Evolutionary conservation across 2,888 invertebrate genomes (phyloP), one percentile per base, ranked within the genome.

Genomic region (Dolomedes plantarius): DNA sequence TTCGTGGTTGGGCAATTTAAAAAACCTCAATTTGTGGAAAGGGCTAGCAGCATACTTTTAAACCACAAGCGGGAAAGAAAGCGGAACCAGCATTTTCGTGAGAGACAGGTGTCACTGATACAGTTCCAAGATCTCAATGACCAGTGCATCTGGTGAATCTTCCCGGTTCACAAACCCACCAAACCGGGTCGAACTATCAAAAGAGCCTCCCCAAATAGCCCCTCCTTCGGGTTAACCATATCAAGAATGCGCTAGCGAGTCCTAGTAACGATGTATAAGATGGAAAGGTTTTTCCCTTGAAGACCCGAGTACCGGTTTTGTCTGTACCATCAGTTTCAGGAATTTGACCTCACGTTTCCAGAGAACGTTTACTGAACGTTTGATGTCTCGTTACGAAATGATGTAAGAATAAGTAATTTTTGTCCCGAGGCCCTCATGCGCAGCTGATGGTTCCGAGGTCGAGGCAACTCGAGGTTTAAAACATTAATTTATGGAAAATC

Each of bases 341-440:
- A 80, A 80, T 80, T 64, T 80, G 80, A 80, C 80, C 80, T 80
- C 80, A 28, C 67, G 67, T 50, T 80, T 80, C 65, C 36, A 16
- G 19, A 73, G 56, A 78, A 75, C 16, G 28, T n/a, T 23, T 39
- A 27, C 27, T 27, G 29, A 19, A 16, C 9, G 2, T 46, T 46
- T 46, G 46, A 46, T 46, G 16, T 2, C 9, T 46, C 46, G 13
- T 46, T 16, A 46, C 16, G 16, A 19, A 56, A 23, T 56, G 56
- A 56, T 16, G 56, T 23, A 56, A 56, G 56, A 23, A 56, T 23
- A 56, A 56, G 36, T 9, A 36, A 36, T 36, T 36, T 56, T 23
- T 72, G 50, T 16, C 71, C 50, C 71, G 28, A 46, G 56, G 56
- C 56, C 23, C 56, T n/a, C 23, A 56, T 56, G 19, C 16, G 23